Base-by-base conservation (phyloP, 1,140 invertebrate species). In the Cryptotermes secundus region DNA sequence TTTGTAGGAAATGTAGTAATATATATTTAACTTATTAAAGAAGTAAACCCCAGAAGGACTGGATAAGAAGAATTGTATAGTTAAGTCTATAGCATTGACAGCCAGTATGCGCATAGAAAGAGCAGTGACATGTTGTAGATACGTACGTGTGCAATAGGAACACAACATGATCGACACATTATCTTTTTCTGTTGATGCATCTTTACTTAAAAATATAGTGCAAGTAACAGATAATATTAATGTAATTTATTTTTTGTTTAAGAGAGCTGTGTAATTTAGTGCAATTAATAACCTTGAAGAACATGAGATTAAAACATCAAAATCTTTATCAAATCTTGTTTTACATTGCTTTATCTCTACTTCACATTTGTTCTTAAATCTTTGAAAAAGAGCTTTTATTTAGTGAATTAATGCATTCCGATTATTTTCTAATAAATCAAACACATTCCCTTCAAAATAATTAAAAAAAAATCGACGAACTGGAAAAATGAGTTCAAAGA, bases 1-100 rank as follows among this genome's bases (percentile, higher is more conserved):
- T 72, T 72, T 72, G 26, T 72, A 72, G 59, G 59, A 72, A 31
- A 72, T 72, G 59, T 72, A 72, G 59, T 72, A 72, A n/a, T 72
- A 72, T 72, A 72, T n/a, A n/a, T n/a, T 72, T 72, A 72, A n/a
- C 59, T 72, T 72, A 72, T 1, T 72, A 72, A 72, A 12, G 45
- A 49, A 72, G 19, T 72, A 72, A 72, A 72, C 59, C 59, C 59
- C 59, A 72, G 59, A n/a, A n/a, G 59, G 59, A 72, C 10, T 72
- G 59, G 59, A 72, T 72, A 72, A 31, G n/a, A 31, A 19, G 45
- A 49, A 19, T 49, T 19, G 9, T 42, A 19, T 49, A 49, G 45
- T 49, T 1, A 49, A 72, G 59, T 72, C 26, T n/a, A n/a, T 72
- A 72, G 59, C 59, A 31, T 72, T 72, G 59, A 72, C 26, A 72